Evolutionary conservation across 1,140 invertebrate genomes (phyloP).

Genomic region (Eriosoma lanigerum): DNA sequence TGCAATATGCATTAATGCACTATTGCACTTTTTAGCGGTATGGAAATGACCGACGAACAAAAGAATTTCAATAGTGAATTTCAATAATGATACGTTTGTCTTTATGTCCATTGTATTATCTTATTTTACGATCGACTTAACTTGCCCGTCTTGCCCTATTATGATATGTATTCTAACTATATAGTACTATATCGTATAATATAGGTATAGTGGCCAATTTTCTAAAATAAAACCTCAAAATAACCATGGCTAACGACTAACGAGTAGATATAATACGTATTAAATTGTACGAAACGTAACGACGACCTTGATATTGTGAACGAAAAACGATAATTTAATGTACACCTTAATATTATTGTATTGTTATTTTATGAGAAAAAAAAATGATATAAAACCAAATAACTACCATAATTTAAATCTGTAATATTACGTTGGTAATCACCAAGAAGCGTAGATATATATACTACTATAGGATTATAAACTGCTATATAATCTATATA

Average conservation of each 20-base stretch:
- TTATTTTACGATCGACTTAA: not conserved
- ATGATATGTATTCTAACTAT: not conserved
- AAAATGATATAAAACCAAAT: no score
- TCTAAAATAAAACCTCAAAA: constrained; percentile 22
- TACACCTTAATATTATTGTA: no score
- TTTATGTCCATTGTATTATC: not conserved
- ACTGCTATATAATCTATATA: no score
- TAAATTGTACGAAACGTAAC: not conserved
- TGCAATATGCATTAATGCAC: not conserved
- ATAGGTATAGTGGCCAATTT: not conserved
- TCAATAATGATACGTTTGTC: not conserved
- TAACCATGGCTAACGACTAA: not conserved
- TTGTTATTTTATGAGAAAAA: no score
- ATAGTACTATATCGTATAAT: no score
- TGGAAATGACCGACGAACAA: constrained; percentile 14
- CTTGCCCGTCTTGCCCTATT: not conserved
- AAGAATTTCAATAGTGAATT: not conserved
- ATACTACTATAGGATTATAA: no score
- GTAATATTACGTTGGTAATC: no score
- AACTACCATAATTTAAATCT: no score
- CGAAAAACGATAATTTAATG: no score
- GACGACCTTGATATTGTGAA: constrained; percentile 3
- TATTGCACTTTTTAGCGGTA: not conserved
- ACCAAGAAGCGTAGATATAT: no score
- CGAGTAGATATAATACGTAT: no score